Base-by-base conservation (phyloP, 1,140 invertebrate species). In the Babylonia areolata region DNA sequence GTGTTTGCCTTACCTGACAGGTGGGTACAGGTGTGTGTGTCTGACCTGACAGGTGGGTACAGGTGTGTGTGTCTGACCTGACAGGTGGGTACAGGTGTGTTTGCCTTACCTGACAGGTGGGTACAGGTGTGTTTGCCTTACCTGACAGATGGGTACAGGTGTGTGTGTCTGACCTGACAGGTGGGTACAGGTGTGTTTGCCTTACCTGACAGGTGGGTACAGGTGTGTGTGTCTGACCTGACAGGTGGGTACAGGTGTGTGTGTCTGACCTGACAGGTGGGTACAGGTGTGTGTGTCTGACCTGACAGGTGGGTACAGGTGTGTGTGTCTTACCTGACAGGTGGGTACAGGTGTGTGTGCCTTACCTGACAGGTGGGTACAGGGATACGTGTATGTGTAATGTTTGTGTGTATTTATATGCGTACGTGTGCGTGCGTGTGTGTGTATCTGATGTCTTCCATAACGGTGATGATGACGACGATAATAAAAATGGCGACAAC, bases 151-250 rank as follows among this genome's bases (percentile, higher is more conserved):
- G 58, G 17, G 58, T 69, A 23, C 28, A 23, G 17, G 58, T 23
- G 58, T 69, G 58, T 69, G 58, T 69, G 58, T 69, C 23, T 28
- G 75, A 69, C 42, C 81, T 83, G 64, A 80, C 28, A 37, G 69
- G 42, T 79, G 64, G 9, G 40, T 77, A 9, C 15, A 3, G 28
- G 64, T 77, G 23, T 77, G 42, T 33, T n/a, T n/a, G 58, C 39
- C 23, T 28, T 83, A 69, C 42, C 81, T 83, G 64, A 80, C 28
- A 37, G 69, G 42, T 79, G 64, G 9, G 40, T 77, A 9, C 15
- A 3, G 28, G 64, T 77, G 23, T 77, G 42, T 33, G 9, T n/a
- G 64, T 69, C 15, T 69, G 58, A 23, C 15, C 28, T 12, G 17
- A 23, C 28, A 23, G 17, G 58, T 69, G 58, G 17, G 58, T 69